Conservation (phyloP, 1,140 invertebrate genomes). For the Matsumurasca onukii region DNA sequence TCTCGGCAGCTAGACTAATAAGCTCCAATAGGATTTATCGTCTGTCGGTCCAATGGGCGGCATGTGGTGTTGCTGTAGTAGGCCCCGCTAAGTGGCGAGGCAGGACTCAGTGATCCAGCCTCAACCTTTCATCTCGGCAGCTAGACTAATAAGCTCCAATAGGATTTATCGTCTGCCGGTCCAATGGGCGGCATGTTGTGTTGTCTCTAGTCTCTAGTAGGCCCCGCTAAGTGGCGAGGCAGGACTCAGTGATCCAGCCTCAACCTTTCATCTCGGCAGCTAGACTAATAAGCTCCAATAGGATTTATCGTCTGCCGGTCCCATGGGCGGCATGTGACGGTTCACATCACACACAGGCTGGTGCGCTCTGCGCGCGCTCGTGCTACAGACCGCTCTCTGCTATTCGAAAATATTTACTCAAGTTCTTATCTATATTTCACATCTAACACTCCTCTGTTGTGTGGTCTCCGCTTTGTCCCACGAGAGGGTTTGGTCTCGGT, state of each 20-base stretch:
- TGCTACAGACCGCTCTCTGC: no score
- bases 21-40: constrained; percentile 26
- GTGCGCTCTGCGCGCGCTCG: no score
- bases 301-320: constrained; percentile 13
- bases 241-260: background rate
- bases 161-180: constrained; percentile 9
- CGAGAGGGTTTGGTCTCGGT: no score
- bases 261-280: background rate
- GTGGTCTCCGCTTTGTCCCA: no score
- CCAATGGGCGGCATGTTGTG: no score
- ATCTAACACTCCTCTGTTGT: no score
- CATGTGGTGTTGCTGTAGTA: background rate
- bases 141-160: constrained; percentile 18
- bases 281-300: constrained; percentile 23
- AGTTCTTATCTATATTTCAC: no score
- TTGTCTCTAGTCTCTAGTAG: no score
- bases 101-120: background rate
- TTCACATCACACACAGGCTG: no score
- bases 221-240: background rate
- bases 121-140: background rate
- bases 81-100: background rate
- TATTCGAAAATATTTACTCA: no score
- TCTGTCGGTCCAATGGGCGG: background rate
- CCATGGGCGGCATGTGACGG: background rate
- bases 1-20: constrained; percentile 2